These are phyloP conservation scores for Periophthalmodon schlosseri DNA, from an alignment of 2,113 vertebrate genomes.

Conservation along the genomic window DNA sequence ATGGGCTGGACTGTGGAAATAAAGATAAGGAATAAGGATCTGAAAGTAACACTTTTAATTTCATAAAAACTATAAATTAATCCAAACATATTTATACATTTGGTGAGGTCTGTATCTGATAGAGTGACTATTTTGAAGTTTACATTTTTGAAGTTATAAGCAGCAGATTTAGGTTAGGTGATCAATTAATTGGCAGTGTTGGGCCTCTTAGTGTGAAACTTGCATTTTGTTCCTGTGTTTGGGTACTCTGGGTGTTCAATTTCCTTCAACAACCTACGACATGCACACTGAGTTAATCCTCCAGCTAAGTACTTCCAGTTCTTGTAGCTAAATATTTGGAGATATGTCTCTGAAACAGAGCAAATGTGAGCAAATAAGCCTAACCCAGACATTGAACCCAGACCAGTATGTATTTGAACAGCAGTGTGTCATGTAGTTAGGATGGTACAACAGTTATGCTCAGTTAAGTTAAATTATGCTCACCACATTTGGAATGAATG, in stretches of 20 bases:
- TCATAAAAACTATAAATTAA: background rate
- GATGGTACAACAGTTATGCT: too few species aligned
- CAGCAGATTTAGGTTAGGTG: background rate
- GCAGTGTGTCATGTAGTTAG: too few species aligned
- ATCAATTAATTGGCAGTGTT: background rate
- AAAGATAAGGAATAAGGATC: background rate
- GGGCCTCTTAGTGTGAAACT: background rate
- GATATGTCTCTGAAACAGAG: too few species aligned
- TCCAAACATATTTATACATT: background rate
- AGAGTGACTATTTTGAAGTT: too few species aligned
- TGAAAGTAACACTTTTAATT: background rate
- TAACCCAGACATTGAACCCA: too few species aligned
- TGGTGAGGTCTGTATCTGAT: background rate
- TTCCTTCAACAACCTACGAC: background rate
- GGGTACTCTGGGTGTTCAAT: too few species aligned
- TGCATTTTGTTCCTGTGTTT: background rate
- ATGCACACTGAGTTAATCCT: too few species aligned
- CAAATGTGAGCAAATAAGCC: background rate
- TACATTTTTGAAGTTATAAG: too few species aligned
- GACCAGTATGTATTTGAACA: too few species aligned
- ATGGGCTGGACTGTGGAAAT: conserved; percentile 69
- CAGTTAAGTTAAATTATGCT: conserved; percentile 12
- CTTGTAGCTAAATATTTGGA: background rate
- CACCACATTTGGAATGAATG: conserved; percentile 78
- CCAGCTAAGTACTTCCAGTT: background rate